Percentiles rank a stretch among this genome's conserved stretches.
Conservation (phyloP, 1,140 invertebrate species). For the Macrobrachium nipponense region DNA sequence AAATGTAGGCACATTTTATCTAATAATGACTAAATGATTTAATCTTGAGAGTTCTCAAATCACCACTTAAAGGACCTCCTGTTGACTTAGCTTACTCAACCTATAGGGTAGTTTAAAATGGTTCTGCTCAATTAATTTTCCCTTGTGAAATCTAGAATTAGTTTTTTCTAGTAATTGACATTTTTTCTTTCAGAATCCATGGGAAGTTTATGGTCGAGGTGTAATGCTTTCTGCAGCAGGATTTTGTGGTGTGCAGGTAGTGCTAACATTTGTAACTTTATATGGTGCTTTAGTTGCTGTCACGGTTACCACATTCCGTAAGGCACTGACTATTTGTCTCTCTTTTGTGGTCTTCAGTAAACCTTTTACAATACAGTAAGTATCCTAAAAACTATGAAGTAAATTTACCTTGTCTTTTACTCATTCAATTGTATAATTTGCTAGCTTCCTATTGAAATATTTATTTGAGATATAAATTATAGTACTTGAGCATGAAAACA, state of each 20-base stretch:
- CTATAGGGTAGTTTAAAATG: too few species aligned
- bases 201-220: slow-evolving; percentile 86
- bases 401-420: slow-evolving; percentile 45
- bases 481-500: too few species aligned
- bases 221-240: slow-evolving; percentile 88
- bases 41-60: too few species aligned
- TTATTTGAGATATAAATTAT: background rate
- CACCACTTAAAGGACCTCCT: too few species aligned
- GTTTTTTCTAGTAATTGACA: too few species aligned
- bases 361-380: slow-evolving; percentile 93
- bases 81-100: too few species aligned
- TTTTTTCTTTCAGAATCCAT: slow-evolving; percentile 73
- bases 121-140: too few species aligned
- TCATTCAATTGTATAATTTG: slow-evolving; percentile 44
- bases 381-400: slow-evolving; percentile 62
- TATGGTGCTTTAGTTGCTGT: slow-evolving; percentile 92
- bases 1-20: too few species aligned
- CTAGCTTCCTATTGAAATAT: slow-evolving; percentile 15
- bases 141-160: too few species aligned
- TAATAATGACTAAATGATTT: too few species aligned
- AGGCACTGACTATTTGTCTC: slow-evolving; percentile 91
- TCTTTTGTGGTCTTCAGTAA: slow-evolving; percentile 95
- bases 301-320: slow-evolving; percentile 82
- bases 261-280: slow-evolving; percentile 86
- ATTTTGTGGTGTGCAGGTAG: slow-evolving; percentile 92